Evolutionary conservation across 2,888 invertebrate genomes (phyloP), one percentile per base, ranked within the genome.

Genomic region (Sipha maydis): DNA sequence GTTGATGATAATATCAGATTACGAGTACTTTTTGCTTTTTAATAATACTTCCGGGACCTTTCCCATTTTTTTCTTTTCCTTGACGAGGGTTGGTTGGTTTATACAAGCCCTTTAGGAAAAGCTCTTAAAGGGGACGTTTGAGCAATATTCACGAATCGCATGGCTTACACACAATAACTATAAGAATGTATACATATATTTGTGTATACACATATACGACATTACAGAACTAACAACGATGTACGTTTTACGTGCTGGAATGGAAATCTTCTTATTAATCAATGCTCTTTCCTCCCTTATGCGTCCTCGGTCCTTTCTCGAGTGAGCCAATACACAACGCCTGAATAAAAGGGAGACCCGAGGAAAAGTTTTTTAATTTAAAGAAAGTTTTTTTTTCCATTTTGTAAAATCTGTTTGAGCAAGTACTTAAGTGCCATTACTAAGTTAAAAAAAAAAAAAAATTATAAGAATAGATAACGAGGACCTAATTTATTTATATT

Each of bases 21-120:
- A 88, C 85, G 71, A 79, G 80, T 80, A 80, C 80, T 88, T 88
- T 88, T 88, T 88, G 38, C 80, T 82, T 88, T 88, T 88, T 88
- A 88, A 88, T 88, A 88, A 88, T 80, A 88, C 88, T 80, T 88
- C 88, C 88, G 88, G 88, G 88, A 88, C 88, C 75, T 88, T 86
- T 85, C 17, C 67, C 84, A 67, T 85, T 86, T 88, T 67, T 82
- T 80, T 48, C 21, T 21, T 76, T 84, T 71, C 48, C 48, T 48
- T 19, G 80, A 48, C 73, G 80, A 88, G 88, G 88, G 75, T 88
- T 75, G 73, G 79, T 77, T 41, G 71, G 80, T 88, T 82, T 82
- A 73, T 75, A 82, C 80, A 61, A 88, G 80, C 61, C 80, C 80
- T 73, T 80, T 82, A 75, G 80, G 80, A 88, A 88, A 82, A 75